Evolutionary conservation across 2,888 invertebrate species (phyloP).

Genomic region (Baccha elongata): DNA sequence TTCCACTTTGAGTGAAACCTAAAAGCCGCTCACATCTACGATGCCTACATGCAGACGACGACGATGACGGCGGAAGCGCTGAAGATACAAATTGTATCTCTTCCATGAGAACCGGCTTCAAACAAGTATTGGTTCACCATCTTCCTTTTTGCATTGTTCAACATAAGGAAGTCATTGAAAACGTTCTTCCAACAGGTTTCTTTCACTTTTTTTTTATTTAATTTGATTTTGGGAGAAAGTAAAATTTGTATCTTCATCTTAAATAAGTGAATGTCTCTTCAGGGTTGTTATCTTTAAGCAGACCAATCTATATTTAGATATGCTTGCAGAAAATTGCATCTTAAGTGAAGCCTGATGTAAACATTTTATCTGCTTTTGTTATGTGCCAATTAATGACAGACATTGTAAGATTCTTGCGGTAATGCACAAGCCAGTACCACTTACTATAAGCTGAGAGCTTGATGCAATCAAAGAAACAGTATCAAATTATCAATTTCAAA

Average conservation of each 20-base stretch:
- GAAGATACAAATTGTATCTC: background rate
- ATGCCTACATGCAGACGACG: no score
- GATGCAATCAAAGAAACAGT: constrained; percentile 54
- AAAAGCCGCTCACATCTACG: constrained; percentile 15
- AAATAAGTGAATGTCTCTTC: constrained; percentile 54
- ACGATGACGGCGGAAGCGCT: background rate
- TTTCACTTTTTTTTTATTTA: constrained; percentile 16
- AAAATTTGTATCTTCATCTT: constrained; percentile 7
- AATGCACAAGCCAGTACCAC: background rate
- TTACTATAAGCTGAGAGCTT: background rate
- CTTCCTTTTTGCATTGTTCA: constrained; percentile 29
- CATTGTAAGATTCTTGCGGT: constrained; percentile 1
- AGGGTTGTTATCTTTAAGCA: background rate
- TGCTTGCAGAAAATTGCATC: background rate
- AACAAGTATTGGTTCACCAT: background rate
- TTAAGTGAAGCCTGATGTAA: background rate
- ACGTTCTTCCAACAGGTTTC: constrained; percentile 60
- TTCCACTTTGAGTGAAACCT: constrained; percentile 26
- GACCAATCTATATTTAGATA: constrained; percentile 3
- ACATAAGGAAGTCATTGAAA: constrained; percentile 45
- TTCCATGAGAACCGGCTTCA: constrained; percentile 25
- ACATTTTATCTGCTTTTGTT: no score
- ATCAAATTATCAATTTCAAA: constrained; percentile 67
- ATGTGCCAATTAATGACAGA: constrained; percentile 15
- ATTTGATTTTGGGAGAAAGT: constrained; percentile 53